Percentiles rank a stretch among this genome's conserved stretches.
Conservation (phyloP, 2,797 vertebrate genomes). For the Tarsius wallacei region DNA sequence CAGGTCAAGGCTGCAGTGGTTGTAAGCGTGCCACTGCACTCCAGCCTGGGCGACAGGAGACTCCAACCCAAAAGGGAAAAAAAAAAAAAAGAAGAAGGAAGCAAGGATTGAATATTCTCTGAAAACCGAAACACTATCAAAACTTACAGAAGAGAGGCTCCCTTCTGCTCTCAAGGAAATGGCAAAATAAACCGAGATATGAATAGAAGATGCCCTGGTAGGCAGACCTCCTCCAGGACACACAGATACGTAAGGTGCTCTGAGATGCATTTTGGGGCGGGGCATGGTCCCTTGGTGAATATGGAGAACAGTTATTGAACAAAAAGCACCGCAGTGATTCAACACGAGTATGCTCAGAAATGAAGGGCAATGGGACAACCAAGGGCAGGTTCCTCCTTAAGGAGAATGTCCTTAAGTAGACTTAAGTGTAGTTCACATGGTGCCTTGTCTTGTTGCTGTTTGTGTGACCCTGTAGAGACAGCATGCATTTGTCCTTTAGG, state of each 20-base stretch:
- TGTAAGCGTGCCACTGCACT: no score
- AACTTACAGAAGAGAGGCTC: background rate
- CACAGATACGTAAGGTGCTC: accelerated
- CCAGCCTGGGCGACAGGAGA: no score
- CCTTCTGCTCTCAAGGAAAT: background rate
- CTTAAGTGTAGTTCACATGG: background rate
- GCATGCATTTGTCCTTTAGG: background rate
- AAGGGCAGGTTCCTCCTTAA: background rate
- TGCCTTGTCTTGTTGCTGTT: background rate
- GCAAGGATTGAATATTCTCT: background rate
- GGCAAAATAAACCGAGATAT: background rate
- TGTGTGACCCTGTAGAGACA: background rate
- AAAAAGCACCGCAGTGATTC: accelerated
- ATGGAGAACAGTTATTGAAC: background rate
- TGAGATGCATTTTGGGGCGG: no score
- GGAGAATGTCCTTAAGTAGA: background rate
- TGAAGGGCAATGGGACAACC: background rate
- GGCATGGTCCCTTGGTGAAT: background rate
- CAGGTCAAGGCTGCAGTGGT: no score
- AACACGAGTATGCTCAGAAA: background rate
- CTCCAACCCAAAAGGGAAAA: no score
- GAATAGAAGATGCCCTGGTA: background rate
- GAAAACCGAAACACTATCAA: background rate
- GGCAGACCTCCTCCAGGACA: background rate
- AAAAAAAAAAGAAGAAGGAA: background rate